Conservation (phyloP, 2,113 vertebrate species). For the Vireo altiloquus region DNA sequence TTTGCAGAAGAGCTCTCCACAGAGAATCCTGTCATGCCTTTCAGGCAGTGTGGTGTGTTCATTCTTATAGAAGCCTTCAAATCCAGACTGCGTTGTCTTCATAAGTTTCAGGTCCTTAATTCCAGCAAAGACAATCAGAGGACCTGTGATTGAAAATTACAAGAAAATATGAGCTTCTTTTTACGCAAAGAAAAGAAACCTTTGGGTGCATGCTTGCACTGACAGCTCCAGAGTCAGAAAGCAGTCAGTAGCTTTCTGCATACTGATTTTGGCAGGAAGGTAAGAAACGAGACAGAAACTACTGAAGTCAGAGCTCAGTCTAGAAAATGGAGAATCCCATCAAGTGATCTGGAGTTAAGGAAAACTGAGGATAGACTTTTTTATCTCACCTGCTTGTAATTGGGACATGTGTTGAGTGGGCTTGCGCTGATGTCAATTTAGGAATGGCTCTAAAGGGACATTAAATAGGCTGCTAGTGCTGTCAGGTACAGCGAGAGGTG, state of each 20-base stretch:
- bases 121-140: constrained; percentile 84
- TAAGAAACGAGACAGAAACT: not conserved
- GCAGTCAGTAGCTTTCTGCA: not conserved
- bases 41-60: constrained; percentile 89
- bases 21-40: constrained; percentile 86
- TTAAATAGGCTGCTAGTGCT: not conserved
- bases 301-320: not conserved
- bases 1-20: constrained; percentile 84
- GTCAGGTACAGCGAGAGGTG: not conserved
- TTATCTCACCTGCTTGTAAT: not conserved
- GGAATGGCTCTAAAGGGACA: not conserved
- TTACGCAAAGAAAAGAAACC: not conserved
- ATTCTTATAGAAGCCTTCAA: constrained; percentile 86
- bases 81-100: constrained; percentile 95
- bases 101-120: constrained; percentile 89
- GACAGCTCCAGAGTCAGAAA: not conserved
- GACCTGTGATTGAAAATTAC: constrained; percentile 62
- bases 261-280: not conserved
- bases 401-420: not conserved
- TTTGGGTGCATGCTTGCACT: not conserved
- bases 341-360: not conserved
- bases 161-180: not conserved
- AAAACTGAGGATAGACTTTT: not conserved
- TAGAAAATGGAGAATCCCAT: not conserved
- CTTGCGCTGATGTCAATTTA: not conserved